Conservation (phyloP, 1,140 invertebrate genomes). For the Bactericera cockerelli region DNA sequence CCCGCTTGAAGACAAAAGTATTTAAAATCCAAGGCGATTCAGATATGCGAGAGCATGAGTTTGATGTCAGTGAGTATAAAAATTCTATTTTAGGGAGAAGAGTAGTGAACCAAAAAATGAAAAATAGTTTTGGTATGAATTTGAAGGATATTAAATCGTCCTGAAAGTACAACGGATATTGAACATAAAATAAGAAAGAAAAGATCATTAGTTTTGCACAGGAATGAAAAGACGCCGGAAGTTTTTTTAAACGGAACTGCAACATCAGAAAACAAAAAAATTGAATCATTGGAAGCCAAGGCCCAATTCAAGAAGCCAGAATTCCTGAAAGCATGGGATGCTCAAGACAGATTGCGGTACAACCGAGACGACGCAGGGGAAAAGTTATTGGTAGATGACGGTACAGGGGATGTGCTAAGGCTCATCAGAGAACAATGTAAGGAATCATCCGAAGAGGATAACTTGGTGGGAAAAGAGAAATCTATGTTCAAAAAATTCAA, state of each 20-base stretch:
- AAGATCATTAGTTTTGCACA: no score
- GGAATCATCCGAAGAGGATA: background rate
- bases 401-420: background rate
- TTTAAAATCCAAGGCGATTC: background rate
- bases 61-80: no score
- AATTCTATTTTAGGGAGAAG: no score
- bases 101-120: no score
- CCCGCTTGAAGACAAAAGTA: background rate
- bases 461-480: background rate
- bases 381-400: background rate
- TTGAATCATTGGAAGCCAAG: background rate
- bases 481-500: background rate
- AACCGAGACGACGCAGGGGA: background rate
- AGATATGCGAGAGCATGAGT: background rate
- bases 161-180: no score
- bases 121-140: no score
- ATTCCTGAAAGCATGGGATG: background rate
- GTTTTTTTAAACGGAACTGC: background rate
- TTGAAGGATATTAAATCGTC: no score
- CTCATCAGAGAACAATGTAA: slow-evolving; percentile 2
- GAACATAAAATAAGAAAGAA: no score
- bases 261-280: background rate
- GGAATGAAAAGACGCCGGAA: no score
- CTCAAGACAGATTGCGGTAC: background rate
- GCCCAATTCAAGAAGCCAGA: background rate